Percentiles rank a stretch among this genome's conserved stretches.
phyloP scores from a whole-genome alignment of 1,140 invertebrate species.

The Wasmannia auropunctata region DNA sequence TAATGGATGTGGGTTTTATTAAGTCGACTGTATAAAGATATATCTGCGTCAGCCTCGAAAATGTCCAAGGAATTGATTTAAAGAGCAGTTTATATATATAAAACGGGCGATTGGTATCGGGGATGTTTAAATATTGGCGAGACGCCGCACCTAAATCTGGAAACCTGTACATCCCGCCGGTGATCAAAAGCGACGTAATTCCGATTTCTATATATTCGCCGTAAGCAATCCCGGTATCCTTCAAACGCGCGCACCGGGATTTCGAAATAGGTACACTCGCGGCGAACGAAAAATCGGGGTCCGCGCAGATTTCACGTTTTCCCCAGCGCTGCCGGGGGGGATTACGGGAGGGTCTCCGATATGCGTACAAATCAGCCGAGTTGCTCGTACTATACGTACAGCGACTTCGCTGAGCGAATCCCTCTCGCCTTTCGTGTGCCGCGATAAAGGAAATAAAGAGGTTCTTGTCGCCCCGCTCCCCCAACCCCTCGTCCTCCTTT shows the following conservation, averaged over 20 bases:
- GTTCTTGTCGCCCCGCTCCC: slow-evolving; percentile 9
- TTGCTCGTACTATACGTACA: background rate
- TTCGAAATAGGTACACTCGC: background rate
- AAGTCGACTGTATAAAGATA: too few species aligned
- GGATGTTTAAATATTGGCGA: background rate
- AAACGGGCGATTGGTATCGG: background rate
- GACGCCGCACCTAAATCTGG: background rate
- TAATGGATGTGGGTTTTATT: too few species aligned
- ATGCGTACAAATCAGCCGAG: slow-evolving; percentile 44
- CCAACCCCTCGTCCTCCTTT: background rate
- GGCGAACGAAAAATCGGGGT: slow-evolving; percentile 42
- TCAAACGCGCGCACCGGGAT: background rate
- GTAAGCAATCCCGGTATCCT: background rate
- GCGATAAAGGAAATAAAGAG: slow-evolving; percentile 61
- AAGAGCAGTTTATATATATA: background rate
- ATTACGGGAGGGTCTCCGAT: slow-evolving; percentile 32
- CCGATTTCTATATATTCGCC: slow-evolving; percentile 10
- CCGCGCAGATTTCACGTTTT: slow-evolving; percentile 54
- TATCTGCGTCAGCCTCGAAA: background rate
- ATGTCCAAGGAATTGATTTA: background rate
- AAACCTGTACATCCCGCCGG: background rate
- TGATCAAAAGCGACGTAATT: slow-evolving; percentile 16
- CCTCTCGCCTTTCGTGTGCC: background rate
- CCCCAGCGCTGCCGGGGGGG: background rate
- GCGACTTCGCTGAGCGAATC: background rate